Evolutionary conservation across 2,888 invertebrate species (phyloP), one percentile per base, ranked within the genome.

Genomic region (Calameuta idolon): DNA sequence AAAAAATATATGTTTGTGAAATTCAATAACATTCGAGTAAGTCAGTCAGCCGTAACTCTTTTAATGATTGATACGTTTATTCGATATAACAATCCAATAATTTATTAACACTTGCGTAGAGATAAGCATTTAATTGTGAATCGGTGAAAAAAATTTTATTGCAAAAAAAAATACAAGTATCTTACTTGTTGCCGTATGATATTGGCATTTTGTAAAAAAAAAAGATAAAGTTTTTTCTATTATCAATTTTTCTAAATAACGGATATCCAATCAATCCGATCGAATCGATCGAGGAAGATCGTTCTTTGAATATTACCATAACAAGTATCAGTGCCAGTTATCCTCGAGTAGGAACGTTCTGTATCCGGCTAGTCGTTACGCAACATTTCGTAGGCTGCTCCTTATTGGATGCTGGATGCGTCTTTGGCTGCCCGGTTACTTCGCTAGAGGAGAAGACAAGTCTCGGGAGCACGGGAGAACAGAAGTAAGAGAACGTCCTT

Each of bases 401-500:
- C 78, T 78, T 80, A 40, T 78, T 76, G 78, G 77, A 76, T 76
- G 77, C 76, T 76, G 73, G 79, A 75, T 76, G 81, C 79, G 81
- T 81, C 80, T 74, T 78, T 79, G 40, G 77, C 77, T 68, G 80
- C 76, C 30, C 69, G 79, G 79, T 77, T 76, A 76, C 68, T 34
- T 74, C 23, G 34, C n/a, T 30, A 76, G 23, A 34, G 68, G 71
- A 31, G 33, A 71, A 71, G 71, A 71, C 71, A 71, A 71, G 33
- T 71, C 71, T 71, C 31, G 77, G 78, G 77, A 81, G 80, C 76
- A 75, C 77, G 77, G 31, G 80, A 76, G 79, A 77, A 75, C 75
- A 82, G 80, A 81, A 86, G 87, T 83, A 86, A 87, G 86, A 85
- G 87, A 87, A 87, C 88, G 88, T 88, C 88, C 88, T 88, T 88